Base-by-base conservation (phyloP, 2,113 vertebrate genomes). In the Tinamus guttatus region DNA sequence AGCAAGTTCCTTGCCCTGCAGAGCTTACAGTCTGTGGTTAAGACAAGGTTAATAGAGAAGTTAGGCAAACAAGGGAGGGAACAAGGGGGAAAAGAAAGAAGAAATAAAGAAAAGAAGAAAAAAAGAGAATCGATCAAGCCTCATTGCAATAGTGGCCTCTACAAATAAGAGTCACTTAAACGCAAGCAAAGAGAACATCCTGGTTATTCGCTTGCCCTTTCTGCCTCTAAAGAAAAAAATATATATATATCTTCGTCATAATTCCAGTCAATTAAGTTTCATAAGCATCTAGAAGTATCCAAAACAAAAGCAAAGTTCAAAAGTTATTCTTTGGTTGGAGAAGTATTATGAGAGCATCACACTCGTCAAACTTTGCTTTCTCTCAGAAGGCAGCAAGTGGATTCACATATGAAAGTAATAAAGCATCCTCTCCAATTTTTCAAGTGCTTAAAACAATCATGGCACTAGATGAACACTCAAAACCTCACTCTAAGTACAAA, bases 331-430 rank as follows among this genome's bases (percentile, higher is more conserved):
- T 95, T 91, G 89, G 78, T 86, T 89, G 58, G 74, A 85, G 65
- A 93, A 85, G 90, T 73, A 67, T 93, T 89, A 91, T 40, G 81
- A 56, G 83, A 94, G 77, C 70, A 89, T 67, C 77, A 43, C 8
- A 24, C 58, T 14, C 81, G 58, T 89, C 89, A 92, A 92, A 91
- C 77, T 73, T 89, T 62, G 77, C 43, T 81, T 73, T 49, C 81
- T 56, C 83, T 75, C 74, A 73, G 36, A 89, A 84, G 91, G 73
- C 78, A 90, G 89, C 71, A 90, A 90, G 80, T 83, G 45, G 75
- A 94, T 73, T 51, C 77, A 93, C 94, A 96, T 94, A 81, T 92
- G 95, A 93, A 97, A 97, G 87, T 82, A 94, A 95, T 95, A 97
- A 96, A 89, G 62, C n/a, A 74, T 58, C 71, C 74, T 89, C 74